A percentile compares a stretch with the other conserved stretches of the same genome.
Evolutionary conservation across 2,113 vertebrate genomes (phyloP).

Genomic region (Calidris pygmaea): DNA sequence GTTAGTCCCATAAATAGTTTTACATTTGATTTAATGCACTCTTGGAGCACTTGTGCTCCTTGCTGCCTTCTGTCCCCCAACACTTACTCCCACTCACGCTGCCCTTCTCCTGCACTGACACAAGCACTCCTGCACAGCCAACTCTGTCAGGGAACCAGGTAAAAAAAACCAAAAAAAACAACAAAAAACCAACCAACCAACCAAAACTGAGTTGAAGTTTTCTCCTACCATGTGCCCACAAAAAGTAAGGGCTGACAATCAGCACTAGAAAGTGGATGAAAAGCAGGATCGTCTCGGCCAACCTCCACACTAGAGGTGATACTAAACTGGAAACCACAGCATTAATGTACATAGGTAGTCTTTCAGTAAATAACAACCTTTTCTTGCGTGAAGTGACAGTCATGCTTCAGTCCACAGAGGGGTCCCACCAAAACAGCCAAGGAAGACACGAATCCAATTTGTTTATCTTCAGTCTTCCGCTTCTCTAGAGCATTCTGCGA

Average conservation of each 20-base stretch:
- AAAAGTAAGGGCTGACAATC: not conserved
- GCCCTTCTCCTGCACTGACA: not conserved
- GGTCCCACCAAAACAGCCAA: not conserved
- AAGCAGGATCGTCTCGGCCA: not conserved
- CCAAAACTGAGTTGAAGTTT: not conserved
- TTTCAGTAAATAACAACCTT: not conserved
- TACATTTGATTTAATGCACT: not conserved
- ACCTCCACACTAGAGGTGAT: not conserved
- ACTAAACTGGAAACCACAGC: not conserved
- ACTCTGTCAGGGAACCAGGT: not conserved
- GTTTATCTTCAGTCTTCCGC: not conserved
- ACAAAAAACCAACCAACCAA: no score
- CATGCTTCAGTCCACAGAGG: not conserved
- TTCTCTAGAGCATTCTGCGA: not conserved
- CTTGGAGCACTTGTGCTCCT: not conserved
- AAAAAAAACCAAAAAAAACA: no score
- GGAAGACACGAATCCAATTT: not conserved
- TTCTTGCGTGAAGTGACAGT: not conserved
- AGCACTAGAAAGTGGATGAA: not conserved
- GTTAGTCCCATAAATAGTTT: not conserved
- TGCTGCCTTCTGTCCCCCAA: not conserved
- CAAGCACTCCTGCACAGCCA: not conserved
- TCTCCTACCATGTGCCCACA: fast-evolving
- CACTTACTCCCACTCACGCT: fast-evolving
- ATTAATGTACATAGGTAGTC: not conserved